Base-by-base conservation (phyloP, 2,113 vertebrate species). In the Anser brachyrhynchus region DNA sequence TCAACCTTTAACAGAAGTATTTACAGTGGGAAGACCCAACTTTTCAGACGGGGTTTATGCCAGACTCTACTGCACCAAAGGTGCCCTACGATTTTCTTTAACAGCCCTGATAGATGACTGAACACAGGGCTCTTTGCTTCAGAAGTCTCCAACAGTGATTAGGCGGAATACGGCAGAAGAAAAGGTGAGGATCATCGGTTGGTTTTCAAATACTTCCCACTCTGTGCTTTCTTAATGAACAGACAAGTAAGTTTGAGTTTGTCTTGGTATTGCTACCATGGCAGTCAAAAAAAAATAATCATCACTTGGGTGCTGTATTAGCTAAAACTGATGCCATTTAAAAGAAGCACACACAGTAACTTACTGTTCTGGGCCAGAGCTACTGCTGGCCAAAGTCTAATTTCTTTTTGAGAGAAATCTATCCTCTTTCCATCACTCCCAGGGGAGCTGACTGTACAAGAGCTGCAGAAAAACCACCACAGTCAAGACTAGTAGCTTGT, bases 91-190 rank as follows among this genome's bases (percentile, higher is more conserved):
- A 35, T 20, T 61, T 35, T 76, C 35, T 91, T 72, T 35, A 62
- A 78, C 20, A 52, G 35, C 26, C 52, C 21, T 0, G 0, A 74
- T 26, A 89, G 26, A 31, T 13, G 4, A n/a, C 54, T 58, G 33
- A 66, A 41, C 25, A 67, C 49, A 87, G 14, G 4, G 23, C 41
- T 89, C 75, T 66, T 81, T 81, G 44, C 44, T 73, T 39, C 1
- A 1, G 55, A 21, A 65, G 29, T 22, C 64, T 89, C 61, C 35
- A 69, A 4, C 39, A 65, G 58, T 0, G 0, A 72, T 57, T 4
- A 1, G 9, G 3, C 22, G 7, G 10, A 57, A 92, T 43, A 54
- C 1, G 17, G 83, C 58, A 82, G 52, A 59, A 85, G 44, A 69
- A 77, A n/a, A 69, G 14, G 9, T 44, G 44, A 79, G n/a, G 43